These are phyloP conservation scores for Syngnathus scovelli DNA, from an alignment of 2,113 vertebrate genomes.

Conservation along the genomic window DNA sequence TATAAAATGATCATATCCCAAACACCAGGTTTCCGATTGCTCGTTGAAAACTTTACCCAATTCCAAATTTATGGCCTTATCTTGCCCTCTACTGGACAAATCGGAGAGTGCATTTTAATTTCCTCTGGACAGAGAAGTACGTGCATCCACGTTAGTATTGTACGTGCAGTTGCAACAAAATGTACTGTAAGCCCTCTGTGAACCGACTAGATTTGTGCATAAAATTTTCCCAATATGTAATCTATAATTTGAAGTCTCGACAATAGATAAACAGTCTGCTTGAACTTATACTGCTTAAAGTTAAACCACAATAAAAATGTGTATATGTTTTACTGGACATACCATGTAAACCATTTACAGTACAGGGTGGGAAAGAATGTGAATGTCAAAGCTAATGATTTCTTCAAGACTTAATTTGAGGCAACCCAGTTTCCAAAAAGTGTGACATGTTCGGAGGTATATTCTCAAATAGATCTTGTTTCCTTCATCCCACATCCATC, in stretches of 20 bases:
- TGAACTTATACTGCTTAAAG: background rate
- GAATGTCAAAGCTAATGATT: background rate
- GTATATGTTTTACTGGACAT: background rate
- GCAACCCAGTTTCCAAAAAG: too few relatives aligned
- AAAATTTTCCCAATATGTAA: background rate
- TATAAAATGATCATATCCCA: background rate
- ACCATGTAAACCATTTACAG: background rate
- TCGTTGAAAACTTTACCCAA: too few relatives aligned
- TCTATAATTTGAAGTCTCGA: background rate
- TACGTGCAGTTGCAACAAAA: background rate
- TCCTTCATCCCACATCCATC: background rate
- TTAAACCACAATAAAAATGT: background rate
- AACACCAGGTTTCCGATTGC: background rate
- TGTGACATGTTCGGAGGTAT: too few relatives aligned
- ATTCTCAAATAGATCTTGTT: too few relatives aligned
- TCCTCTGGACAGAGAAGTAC: background rate
- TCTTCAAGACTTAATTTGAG: background rate
- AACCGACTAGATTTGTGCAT: background rate
- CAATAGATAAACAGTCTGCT: background rate
- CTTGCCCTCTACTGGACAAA: conserved; percentile 41
- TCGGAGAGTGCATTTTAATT: background rate
- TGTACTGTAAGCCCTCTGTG: background rate
- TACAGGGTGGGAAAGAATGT: background rate
- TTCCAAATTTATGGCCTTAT: background rate
- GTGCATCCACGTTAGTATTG: background rate